Percentiles rank a stretch among this genome's conserved stretches.
These are phyloP conservation scores for Dasyornis broadbenti DNA, from an alignment of 2,113 vertebrate species.

Conservation along the genomic window DNA sequence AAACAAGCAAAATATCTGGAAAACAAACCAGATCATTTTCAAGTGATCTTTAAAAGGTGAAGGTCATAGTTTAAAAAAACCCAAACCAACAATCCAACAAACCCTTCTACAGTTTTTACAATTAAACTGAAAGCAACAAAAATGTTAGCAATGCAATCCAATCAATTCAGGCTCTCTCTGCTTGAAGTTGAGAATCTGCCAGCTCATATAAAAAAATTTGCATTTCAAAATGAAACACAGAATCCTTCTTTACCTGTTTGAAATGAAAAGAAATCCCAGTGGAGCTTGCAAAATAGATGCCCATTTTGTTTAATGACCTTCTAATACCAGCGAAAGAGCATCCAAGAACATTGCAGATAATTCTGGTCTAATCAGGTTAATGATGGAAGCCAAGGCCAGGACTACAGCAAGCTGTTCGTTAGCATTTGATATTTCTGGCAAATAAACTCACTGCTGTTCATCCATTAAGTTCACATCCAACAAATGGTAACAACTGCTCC, in stretches of 20 bases:
- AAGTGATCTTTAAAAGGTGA: not conserved
- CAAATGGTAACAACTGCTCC: slow-evolving; percentile 13
- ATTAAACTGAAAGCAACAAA: not conserved
- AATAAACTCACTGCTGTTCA: slow-evolving; percentile 44
- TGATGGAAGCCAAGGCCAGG: slow-evolving; percentile 11
- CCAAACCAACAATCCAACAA: not conserved
- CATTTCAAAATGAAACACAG: slow-evolving; percentile 33
- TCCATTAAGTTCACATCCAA: slow-evolving; percentile 23
- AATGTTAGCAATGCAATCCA: not conserved
- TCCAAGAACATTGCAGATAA: slow-evolving; percentile 36
- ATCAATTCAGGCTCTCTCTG: not conserved
- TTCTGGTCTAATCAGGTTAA: slow-evolving; percentile 53
- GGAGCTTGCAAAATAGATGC: not conserved
- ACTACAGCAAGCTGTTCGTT: slow-evolving; percentile 48
- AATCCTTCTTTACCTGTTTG: slow-evolving; percentile 31
- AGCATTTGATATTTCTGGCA: slow-evolving; percentile 60
- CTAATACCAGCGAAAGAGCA: slow-evolving; percentile 27
- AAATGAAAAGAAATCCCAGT: slow-evolving; percentile 13
- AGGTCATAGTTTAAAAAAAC: not conserved
- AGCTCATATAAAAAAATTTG: slow-evolving; percentile 1
- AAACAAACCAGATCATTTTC: not conserved
- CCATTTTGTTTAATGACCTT: slow-evolving; percentile 52
- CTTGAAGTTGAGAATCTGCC: not conserved
- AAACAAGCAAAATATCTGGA: not conserved
- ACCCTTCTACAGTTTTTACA: not conserved